A percentile compares a stretch with the other conserved stretches of the same genome.
phyloP scores from a whole-genome alignment of 2,113 vertebrate species.

The Eptesicus fuscus region DNA sequence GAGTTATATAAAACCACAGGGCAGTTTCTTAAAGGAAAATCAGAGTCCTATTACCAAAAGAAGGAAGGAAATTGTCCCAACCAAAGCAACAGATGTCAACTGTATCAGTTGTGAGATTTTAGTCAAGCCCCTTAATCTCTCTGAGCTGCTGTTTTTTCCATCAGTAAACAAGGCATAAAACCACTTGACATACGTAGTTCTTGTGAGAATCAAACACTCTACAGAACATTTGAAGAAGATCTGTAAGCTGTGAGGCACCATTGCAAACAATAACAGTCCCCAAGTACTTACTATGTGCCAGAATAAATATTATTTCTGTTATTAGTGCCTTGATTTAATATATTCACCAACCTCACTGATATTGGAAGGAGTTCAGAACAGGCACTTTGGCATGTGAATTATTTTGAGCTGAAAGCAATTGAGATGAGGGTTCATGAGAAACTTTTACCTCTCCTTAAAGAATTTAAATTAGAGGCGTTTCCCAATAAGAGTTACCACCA shows the following conservation, averaged over 20 bases:
- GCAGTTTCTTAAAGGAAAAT: not conserved
- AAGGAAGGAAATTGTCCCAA: not conserved
- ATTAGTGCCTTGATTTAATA: not conserved
- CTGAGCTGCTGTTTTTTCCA: not conserved
- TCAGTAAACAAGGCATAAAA: not conserved
- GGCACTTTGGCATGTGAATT: not conserved
- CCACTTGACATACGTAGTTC: not conserved
- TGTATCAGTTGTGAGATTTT: not conserved
- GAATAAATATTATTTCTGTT: conserved; percentile 3
- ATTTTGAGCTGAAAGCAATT: not conserved
- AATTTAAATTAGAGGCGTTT: not conserved
- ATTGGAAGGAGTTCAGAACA: not conserved
- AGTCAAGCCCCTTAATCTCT: not conserved
- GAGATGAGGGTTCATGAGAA: not conserved
- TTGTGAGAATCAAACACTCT: not conserved
- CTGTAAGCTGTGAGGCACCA: not conserved
- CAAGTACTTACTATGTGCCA: not conserved
- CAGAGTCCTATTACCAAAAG: not conserved
- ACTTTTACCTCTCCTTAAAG: not conserved
- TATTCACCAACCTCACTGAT: not conserved
- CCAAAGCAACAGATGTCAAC: not conserved
- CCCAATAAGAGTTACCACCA: not conserved
- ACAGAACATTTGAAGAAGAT: not conserved
- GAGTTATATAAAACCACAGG: not conserved
- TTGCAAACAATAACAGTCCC: not conserved